Base-by-base conservation (phyloP, 2,113 vertebrate species). In the Synodontis membranacea region DNA sequence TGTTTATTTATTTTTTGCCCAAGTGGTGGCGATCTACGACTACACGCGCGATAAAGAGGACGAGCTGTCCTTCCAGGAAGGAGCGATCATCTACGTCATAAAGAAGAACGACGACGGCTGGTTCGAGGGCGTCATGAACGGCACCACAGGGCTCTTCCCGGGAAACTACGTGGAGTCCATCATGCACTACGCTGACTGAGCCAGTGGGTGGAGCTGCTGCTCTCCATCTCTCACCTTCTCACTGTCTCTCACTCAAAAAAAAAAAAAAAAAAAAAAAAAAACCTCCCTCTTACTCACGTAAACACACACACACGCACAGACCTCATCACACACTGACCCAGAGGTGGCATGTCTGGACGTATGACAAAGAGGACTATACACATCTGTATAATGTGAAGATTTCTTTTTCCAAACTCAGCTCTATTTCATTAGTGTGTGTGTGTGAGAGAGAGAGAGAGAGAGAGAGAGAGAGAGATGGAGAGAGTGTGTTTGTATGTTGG, bases 71-170 rank as follows among this genome's bases (percentile, higher is more conserved):
- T 99, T 99, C 95, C 97, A 98, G 94, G 98, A 99, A 95, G 98
- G 98, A 85, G 97, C 98, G 95, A 99, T 99, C 92, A 99, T 99
- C 93, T 99, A 99, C 17, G 98, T 99, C 91, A 98, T 99, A 94
- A 99, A 99, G 96, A 99, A 99, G 94, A 99, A 99, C 58, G 98
- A 99, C 9, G 98, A 99, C 8, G 98, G 98, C 91, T 99, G 98
- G 98, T 99, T 94, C 84, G 98, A 99, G 90, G 98, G 98, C 0
- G 97, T 99, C 86, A 99, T 99, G 98, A 97, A 97, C 66, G 96
- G 97, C 76, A 98, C 98, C 94, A 99, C 98, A 0, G 98, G 98
- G 92, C 98, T 99, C 79, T 99, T 99, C 89, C 98, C 98, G 0
- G 98, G 98, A 78, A 99, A 99, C 93, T 99, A 99, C 0, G 97